Evolutionary conservation across 1,140 invertebrate genomes (phyloP).

Genomic region (Drosophila subpulchrella): DNA sequence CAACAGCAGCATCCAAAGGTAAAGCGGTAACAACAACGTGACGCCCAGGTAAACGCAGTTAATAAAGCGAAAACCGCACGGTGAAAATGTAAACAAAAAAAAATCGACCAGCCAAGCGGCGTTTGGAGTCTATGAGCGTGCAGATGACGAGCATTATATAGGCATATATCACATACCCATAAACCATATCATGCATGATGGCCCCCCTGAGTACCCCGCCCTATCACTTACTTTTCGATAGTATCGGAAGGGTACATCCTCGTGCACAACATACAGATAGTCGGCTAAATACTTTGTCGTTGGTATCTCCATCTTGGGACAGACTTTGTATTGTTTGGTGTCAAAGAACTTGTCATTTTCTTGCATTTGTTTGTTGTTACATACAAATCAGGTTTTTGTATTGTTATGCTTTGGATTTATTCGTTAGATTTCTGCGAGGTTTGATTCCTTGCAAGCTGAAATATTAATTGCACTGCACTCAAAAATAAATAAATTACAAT

Average conservation of each 20-base stretch:
- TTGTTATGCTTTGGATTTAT: slow-evolving; percentile 9
- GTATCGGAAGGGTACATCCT: slow-evolving; percentile 84
- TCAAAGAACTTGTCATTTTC: slow-evolving; percentile 84
- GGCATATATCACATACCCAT: slow-evolving; percentile 27
- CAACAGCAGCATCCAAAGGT: slow-evolving; percentile 29
- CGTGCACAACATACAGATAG: slow-evolving; percentile 83
- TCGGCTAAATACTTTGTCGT: slow-evolving; percentile 84
- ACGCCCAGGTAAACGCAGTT: slow-evolving; percentile 68
- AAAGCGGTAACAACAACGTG: slow-evolving; percentile 55
- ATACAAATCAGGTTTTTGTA: slow-evolving; percentile 38
- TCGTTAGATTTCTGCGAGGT: slow-evolving; percentile 9
- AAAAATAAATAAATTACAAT: slow-evolving; percentile 36
- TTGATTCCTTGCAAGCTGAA: slow-evolving; percentile 20
- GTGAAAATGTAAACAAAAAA: slow-evolving; percentile 82
- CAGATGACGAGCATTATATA: slow-evolving; percentile 34
- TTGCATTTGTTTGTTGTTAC: slow-evolving; percentile 75
- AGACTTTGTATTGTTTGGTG: slow-evolving; percentile 81
- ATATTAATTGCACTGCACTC: slow-evolving; percentile 34
- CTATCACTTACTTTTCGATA: slow-evolving; percentile 83
- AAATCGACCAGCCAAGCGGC: slow-evolving; percentile 44
- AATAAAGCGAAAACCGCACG: slow-evolving; percentile 79
- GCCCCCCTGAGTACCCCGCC: slow-evolving; percentile 1
- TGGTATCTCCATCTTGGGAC: slow-evolving; percentile 84
- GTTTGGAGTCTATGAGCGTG: slow-evolving; percentile 46
- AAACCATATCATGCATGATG: slow-evolving; percentile 54